phyloP scores from a whole-genome alignment of 2,797 vertebrate species.

The Peromyscus melanophrys region DNA sequence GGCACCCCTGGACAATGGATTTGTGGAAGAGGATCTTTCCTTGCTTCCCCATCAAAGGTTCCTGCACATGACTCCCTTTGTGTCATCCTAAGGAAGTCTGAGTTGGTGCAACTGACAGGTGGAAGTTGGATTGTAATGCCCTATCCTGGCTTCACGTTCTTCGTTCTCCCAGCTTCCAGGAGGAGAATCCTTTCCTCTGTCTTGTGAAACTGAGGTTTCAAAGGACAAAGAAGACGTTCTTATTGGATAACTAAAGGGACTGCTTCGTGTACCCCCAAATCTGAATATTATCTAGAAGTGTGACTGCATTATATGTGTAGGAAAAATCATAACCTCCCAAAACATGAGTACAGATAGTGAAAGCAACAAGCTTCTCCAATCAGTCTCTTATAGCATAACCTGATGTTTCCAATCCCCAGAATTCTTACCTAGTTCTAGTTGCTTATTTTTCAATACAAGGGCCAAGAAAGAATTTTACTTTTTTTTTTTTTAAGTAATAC shows the following conservation, averaged over 20 bases:
- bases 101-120: not conserved
- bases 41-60: not conserved
- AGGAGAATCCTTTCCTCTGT: not conserved
- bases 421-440: not conserved
- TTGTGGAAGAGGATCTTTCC: not conserved
- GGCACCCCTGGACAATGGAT: not conserved
- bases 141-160: not conserved
- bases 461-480: not conserved
- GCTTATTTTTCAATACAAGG: slow-evolving; percentile 11
- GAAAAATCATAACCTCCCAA: not conserved
- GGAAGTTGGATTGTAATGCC: not conserved
- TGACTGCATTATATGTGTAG: not conserved
- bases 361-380: not conserved
- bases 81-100: not conserved
- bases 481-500: not conserved
- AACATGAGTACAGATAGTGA: not conserved
- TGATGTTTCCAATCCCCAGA: not conserved
- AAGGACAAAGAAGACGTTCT: slow-evolving; percentile 31
- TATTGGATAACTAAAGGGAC: not conserved
- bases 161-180: not conserved
- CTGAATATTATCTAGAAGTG: not conserved
- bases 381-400: not conserved
- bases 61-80: not conserved
- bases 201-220: not conserved
- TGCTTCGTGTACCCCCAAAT: not conserved